phyloP scores from a whole-genome alignment of 2,888 invertebrate genomes.

The Saturnia pavonia region DNA sequence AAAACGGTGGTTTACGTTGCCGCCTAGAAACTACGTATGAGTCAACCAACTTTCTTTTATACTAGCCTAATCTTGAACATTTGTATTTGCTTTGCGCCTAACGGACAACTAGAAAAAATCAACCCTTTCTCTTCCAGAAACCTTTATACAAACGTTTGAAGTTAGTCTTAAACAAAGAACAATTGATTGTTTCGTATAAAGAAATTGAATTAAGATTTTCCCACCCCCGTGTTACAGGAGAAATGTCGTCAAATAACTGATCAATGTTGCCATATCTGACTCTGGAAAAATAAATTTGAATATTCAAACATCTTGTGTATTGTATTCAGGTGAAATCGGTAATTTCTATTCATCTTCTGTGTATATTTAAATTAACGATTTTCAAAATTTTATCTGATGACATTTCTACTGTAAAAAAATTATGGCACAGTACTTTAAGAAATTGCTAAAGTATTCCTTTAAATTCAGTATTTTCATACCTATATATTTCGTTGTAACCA shows the following conservation, averaged over 20 bases:
- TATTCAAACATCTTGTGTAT: not conserved
- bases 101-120: not conserved
- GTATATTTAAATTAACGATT: not conserved
- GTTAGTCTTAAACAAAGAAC: not conserved
- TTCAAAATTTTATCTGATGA: not conserved
- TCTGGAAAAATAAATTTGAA: not conserved
- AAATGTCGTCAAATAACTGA: not conserved
- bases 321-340: not conserved
- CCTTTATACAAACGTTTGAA: not conserved
- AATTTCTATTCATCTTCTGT: not conserved
- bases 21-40: too few species aligned
- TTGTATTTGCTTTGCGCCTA: not conserved
- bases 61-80: not conserved
- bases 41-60: slow-evolving; percentile 3
- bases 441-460: not conserved
- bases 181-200: not conserved
- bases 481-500: not conserved
- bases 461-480: not conserved
- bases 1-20: not conserved
- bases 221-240: not conserved
- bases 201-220: not conserved
- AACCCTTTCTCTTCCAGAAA: not conserved
- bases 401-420: not conserved
- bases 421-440: not conserved
- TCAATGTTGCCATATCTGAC: not conserved